These are phyloP conservation scores for Eucidaris tribuloides DNA, from an alignment of 35 echinoderm and acorn worm genomes.

Conservation along the genomic window DNA sequence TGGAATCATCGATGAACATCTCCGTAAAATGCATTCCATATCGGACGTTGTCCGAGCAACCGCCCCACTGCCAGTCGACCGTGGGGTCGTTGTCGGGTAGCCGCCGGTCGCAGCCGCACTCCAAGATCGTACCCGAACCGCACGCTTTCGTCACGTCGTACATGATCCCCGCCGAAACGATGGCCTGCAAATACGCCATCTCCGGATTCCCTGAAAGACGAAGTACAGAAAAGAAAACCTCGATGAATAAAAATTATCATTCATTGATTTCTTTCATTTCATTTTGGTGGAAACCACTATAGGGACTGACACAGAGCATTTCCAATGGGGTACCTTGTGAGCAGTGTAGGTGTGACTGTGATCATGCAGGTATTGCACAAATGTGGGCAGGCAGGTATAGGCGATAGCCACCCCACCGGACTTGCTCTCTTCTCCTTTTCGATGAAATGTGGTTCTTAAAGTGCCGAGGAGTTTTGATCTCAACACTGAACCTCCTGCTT, in stretches of 20 bases:
- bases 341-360: too few species aligned
- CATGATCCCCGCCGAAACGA: conserved; percentile 86
- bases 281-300: too few species aligned
- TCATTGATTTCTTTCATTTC: too few species aligned
- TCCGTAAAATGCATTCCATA: conserved; percentile 88
- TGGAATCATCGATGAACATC: conserved; percentile 78
- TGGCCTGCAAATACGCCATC: conserved; percentile 85
- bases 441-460: too few species aligned
- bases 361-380: too few species aligned
- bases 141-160: conserved; percentile 91
- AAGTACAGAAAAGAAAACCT: conserved; percentile 14
- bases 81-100: conserved; percentile 23
- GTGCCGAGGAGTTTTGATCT: too few species aligned
- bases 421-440: too few species aligned
- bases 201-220: conserved; percentile 80
- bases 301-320: too few species aligned
- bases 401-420: too few species aligned
- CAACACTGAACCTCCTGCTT: too few species aligned
- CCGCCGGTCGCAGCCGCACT: conserved; percentile 87
- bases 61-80: conserved; percentile 83
- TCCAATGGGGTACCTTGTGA: too few species aligned
- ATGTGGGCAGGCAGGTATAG: too few species aligned
- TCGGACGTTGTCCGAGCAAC: conserved; percentile 88
- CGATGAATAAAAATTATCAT: not conserved
- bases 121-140: conserved; percentile 72